Base-by-base conservation (phyloP, 2,113 vertebrate species). In the Mugil cephalus region DNA sequence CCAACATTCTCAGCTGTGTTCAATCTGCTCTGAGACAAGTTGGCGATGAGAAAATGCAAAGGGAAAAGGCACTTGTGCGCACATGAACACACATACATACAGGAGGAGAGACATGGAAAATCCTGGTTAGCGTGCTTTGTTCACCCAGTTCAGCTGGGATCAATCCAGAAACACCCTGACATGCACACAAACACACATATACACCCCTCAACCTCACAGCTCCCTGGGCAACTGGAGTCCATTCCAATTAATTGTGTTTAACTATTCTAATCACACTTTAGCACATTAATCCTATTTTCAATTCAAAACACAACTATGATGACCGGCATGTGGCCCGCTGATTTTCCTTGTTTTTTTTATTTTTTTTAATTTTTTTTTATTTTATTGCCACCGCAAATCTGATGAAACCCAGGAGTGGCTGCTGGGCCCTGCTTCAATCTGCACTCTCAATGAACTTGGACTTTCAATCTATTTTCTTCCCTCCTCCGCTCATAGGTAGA, bases 1-100 rank as follows among this genome's bases (percentile, higher is more conserved):
- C 95, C 96, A 87, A 95, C 98, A 98, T 99, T 99, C 98, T 98
- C 97, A 99, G 98, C 97, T 99, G 98, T 94, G 96, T 98, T 99
- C 96, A 99, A 99, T 99, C 98, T 99, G 96, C 94, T 94, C 94
- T 97, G 96, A 98, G 97, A 99, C 97, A 95, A 96, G 96, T 96
- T 96, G 97, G 96, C 97, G 96, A 97, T 95, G 97, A 95, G 96
- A 95, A 96, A 95, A 95, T 88, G 94, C 93, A 90, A 89, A 93
- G 92, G 93, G 74, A 92, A 79, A 81, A 77, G 77, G 74, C 77
- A 88, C 91, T 91, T 83, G 69, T 80, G 69, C 60, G 1, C 53
- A 54, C 66, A 48, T 10, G 45, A 52, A 77, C 59, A 69, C 74
- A 75, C 79, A 78, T 74, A 78, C 47, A 83, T 53, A 64, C 82